Percentiles rank a stretch among this genome's conserved stretches.
Evolutionary conservation across 2,888 invertebrate species (phyloP).

Genomic region (Tipula helvola): DNA sequence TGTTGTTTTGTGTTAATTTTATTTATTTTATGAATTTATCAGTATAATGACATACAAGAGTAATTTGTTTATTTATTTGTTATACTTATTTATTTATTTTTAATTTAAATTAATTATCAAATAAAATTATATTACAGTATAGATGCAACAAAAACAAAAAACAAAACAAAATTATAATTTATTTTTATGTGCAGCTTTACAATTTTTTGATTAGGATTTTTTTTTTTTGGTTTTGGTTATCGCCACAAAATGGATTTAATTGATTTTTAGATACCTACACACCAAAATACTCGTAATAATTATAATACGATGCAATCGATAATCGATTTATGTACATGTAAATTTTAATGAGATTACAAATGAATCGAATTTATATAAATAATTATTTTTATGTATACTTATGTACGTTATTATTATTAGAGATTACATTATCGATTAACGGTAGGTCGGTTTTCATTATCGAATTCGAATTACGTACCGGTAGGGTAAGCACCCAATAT

Average conservation of each 20-base stretch:
- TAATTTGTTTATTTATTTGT: neutral
- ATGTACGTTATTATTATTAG: no score
- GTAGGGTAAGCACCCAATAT: no score
- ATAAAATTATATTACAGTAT: neutral
- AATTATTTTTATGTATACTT: no score
- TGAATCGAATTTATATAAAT: neutral
- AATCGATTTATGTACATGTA: neutral
- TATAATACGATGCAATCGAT: neutral
- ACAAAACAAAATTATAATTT: neutral
- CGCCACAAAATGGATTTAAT: neutral
- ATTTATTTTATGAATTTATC: neutral
- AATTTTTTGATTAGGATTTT: neutral
- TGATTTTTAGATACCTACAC: neutral
- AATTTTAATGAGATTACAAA: neutral
- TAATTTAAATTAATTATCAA: slow-evolving; percentile 4
- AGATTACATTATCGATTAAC: no score
- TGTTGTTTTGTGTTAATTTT: neutral
- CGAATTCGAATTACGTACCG: no score
- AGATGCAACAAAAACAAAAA: neutral
- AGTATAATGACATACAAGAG: neutral
- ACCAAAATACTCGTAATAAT: neutral
- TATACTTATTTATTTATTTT: neutral
- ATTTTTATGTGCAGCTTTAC: neutral
- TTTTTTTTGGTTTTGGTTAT: neutral
- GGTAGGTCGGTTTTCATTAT: no score